Conservation (phyloP, 2,888 invertebrate species). For the Thymelicus sylvestris region DNA sequence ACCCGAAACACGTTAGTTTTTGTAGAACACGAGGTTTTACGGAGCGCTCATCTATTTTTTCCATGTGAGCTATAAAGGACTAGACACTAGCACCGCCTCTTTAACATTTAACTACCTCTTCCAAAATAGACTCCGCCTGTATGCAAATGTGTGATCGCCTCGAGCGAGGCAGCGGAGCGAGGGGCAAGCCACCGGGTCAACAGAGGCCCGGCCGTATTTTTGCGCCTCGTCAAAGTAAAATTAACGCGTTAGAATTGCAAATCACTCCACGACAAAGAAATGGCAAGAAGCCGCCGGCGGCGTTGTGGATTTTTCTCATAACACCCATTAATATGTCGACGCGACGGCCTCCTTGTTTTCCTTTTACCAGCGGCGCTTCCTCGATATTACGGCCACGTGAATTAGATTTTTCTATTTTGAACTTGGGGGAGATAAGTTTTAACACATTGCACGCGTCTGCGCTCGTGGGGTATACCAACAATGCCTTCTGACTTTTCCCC, state of each 20-base stretch:
- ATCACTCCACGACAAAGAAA: slow-evolving; percentile 78
- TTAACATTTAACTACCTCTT: slow-evolving; percentile 64
- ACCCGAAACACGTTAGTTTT: slow-evolving; percentile 17
- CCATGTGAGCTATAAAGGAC: slow-evolving; percentile 21
- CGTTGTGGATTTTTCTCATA: slow-evolving; percentile 78
- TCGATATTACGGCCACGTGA: slow-evolving; percentile 60
- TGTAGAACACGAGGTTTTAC: slow-evolving; percentile 18
- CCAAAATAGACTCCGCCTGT: slow-evolving; percentile 74
- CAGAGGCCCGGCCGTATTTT: slow-evolving; percentile 66
- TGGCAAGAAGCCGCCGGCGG: slow-evolving; percentile 67
- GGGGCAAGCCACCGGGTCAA: slow-evolving; percentile 47
- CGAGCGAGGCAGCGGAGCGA: slow-evolving; percentile 52
- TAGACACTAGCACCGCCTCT: slow-evolving; percentile 56
- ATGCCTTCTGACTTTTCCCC: slow-evolving; percentile 22
- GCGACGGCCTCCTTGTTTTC: slow-evolving; percentile 53
- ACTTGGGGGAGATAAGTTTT: slow-evolving; percentile 51
- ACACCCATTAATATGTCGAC: slow-evolving; percentile 64
- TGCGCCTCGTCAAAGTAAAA: slow-evolving; percentile 81
- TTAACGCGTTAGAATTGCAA: slow-evolving; percentile 83
- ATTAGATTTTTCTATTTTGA: slow-evolving; percentile 61
- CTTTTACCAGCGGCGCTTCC: slow-evolving; percentile 50
- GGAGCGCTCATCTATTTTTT: slow-evolving; percentile 22
- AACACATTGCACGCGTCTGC: slow-evolving; percentile 49
- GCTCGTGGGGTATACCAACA: slow-evolving; percentile 57
- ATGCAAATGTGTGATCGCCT: slow-evolving; percentile 76